Evolutionary conservation across 2,113 vertebrate genomes (phyloP), one percentile per base, ranked within the genome.

Genomic region (Tachuris rubrigastra): DNA sequence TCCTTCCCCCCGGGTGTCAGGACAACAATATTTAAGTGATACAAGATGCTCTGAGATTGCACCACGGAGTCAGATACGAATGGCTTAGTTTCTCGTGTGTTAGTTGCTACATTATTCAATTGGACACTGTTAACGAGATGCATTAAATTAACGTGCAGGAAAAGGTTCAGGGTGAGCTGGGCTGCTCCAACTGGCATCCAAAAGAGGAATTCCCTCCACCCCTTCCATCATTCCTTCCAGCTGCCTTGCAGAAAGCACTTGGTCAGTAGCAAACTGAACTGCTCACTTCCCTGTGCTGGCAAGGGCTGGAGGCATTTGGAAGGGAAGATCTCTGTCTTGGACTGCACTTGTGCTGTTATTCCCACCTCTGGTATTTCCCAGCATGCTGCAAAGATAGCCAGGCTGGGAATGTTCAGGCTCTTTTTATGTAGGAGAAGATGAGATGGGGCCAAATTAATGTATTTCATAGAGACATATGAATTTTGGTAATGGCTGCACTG

Each of bases 51-150:
- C 71, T 60, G 69, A 50, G 56, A 37, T 52, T 85, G 37, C 37
- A 8, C 21, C 58, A 8, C 60, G 10, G 28, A 39, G 59, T 28
- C 74, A 41, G 31, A 37, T 60, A 31, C 4, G 20, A 82, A 62
- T 37, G 31, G 37, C 20, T 77, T 59, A 1, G 0, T 30, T 49
- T 41, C 63, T 49, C 53, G 16, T 35, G n/a, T 0, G 0, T 55
- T 77, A 62, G 41, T 75, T 79, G 62, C n/a, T n/a, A 4, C 2
- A 0, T 88, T 44, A 22, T 49, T 80, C 59, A 35, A 1, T 39
- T 19, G 33, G 24, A 30, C 30, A 2, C 27, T 39, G 3, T 58
- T 77, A 27, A 73, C 0, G 4, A 79, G 65, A 41, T 33, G 42
- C 6, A 20, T 50, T 73, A 33, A 59, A 82, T 87, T 30, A 69